Evolutionary conservation across 1,140 invertebrate species (phyloP).

Genomic region (Drosophila melanica): DNA sequence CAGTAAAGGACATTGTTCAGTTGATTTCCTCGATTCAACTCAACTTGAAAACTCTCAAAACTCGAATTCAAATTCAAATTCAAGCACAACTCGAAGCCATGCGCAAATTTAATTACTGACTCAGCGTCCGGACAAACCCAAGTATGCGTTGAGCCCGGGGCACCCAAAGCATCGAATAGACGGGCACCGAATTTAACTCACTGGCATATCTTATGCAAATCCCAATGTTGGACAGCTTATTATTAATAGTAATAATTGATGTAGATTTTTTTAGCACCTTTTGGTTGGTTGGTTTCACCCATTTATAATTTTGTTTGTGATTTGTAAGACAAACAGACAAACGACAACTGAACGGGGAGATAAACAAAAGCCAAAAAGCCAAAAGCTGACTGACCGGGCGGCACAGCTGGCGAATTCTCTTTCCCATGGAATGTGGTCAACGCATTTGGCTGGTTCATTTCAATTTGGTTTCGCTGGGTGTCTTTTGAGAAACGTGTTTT

Average conservation of each 20-base stretch:
- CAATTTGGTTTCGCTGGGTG: constrained; percentile 10
- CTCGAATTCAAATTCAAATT: constrained; percentile 32
- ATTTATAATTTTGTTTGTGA: constrained; percentile 72
- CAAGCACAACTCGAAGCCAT: constrained; percentile 46
- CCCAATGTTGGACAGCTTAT: constrained; percentile 51
- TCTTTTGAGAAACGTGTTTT: constrained; percentile 70
- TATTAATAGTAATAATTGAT: constrained; percentile 80
- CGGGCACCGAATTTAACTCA: background rate
- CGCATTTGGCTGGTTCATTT: constrained; percentile 1
- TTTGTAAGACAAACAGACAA: constrained; percentile 75
- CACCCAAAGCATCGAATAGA: constrained; percentile 12
- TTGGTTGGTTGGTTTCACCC: constrained; percentile 60
- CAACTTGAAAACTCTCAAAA: constrained; percentile 30
- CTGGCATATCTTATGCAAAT: constrained; percentile 40
- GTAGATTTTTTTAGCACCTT: constrained; percentile 76
- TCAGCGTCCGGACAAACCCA: constrained; percentile 33
- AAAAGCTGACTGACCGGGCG: constrained; percentile 9
- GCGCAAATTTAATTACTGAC: constrained; percentile 72
- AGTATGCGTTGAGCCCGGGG: constrained; percentile 16
- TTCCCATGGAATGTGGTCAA: constrained; percentile 66
- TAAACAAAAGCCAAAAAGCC: constrained; percentile 49
- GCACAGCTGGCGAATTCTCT: constrained; percentile 73
- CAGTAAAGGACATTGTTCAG: constrained; percentile 41
- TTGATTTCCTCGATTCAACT: constrained; percentile 44
- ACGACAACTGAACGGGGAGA: constrained; percentile 12